Evolutionary conservation across 2,113 vertebrate species (phyloP), one percentile per base, ranked within the genome.

Genomic region (Lophochroa leadbeateri): DNA sequence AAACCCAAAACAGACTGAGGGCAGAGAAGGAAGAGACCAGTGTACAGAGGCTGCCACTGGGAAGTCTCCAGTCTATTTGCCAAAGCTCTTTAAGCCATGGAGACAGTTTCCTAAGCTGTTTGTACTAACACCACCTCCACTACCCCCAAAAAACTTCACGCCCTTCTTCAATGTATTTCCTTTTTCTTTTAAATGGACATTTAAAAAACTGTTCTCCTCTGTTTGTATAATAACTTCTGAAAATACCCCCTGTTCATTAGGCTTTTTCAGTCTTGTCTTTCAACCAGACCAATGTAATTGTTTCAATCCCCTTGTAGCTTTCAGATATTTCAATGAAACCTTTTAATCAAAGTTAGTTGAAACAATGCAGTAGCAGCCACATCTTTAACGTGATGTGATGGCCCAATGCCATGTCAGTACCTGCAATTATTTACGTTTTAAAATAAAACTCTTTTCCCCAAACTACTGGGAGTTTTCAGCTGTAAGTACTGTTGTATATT

Each of bases 321-420:
- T 95, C 88, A 89, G 63, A 83, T 86, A 47, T 76, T 95, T 80
- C 81, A 92, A 92, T 92, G 76, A 91, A 94, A 82, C 52, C 44
- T 89, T 85, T 82, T 84, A 78, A 90, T 82, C 89, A 46, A 58
- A 86, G 46, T 92, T 68, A 87, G 82, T 77, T 85, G 88, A 92
- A 75, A 43, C 37, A 79, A 43, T 79, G 82, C 50, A 63, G 41
- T 82, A 70, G 60, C 2, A 7, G 61, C 65, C 41, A 58, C 37
- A 41, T 84, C 37, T 65, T 76, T 88, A 76, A 83, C 35, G 57
- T 15, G 57, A 58, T 23, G 33, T n/a, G 57, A 64, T 67, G 43
- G 33, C 29, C 28, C 74, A 49, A 41, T 49, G 44, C 16, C 49
- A 17, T 33, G 39, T 61, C 49, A 82, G 25, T 75, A 52, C n/a